Conservation (phyloP, 2,888 invertebrate species). For the Colostygia pectinataria region DNA sequence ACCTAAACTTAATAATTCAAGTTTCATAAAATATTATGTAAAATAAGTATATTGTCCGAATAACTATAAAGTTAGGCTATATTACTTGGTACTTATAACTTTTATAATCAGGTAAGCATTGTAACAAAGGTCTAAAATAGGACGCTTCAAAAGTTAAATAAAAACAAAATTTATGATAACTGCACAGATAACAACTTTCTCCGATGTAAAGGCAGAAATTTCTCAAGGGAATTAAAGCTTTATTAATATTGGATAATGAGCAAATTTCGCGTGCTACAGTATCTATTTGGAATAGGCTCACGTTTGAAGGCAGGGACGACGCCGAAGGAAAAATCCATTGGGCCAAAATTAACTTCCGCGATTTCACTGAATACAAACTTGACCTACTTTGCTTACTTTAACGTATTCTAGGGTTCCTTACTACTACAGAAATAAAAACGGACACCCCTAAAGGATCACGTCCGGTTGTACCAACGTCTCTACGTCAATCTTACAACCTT, state of each 20-base stretch:
- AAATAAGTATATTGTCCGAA: no score
- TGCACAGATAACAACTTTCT: slow-evolving; percentile 18
- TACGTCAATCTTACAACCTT: no score
- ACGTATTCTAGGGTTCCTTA: slow-evolving; percentile 10
- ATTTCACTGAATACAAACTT: slow-evolving; percentile 42
- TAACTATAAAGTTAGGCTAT: no score
- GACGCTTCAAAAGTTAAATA: slow-evolving; percentile 20
- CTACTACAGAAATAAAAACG: no score
- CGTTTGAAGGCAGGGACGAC: slow-evolving; percentile 33
- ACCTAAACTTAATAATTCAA: no score
- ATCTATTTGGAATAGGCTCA: slow-evolving; percentile 40
- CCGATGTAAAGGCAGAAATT: slow-evolving; percentile 10
- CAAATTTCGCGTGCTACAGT: slow-evolving; percentile 24
- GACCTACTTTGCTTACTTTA: slow-evolving; percentile 39
- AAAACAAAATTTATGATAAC: slow-evolving; percentile 21
- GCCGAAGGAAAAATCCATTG: slow-evolving; percentile 44
- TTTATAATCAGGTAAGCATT: no score
- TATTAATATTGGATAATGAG: slow-evolving; percentile 18
- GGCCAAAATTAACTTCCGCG: slow-evolving; percentile 42
- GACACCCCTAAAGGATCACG: no score
- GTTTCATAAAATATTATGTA: no score
- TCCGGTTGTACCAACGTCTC: no score
- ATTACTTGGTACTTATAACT: no score
- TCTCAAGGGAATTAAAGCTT: background rate
- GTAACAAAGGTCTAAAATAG: background rate